phyloP scores from a whole-genome alignment of 2,888 invertebrate genomes.

The Heliconius erato region DNA sequence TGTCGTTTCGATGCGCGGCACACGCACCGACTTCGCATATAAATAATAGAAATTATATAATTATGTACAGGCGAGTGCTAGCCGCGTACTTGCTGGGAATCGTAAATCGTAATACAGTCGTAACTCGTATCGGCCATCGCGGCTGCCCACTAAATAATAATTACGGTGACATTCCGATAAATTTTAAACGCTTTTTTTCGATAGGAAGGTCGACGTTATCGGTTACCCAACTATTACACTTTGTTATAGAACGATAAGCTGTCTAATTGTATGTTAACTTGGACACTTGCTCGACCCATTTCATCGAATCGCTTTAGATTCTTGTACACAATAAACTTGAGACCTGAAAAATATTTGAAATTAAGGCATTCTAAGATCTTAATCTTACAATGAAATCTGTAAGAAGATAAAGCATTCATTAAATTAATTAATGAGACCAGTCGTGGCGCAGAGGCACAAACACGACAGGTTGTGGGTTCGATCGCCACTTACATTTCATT shows the following conservation, averaged over 20 bases:
- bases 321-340: neutral
- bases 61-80: constrained; percentile 77
- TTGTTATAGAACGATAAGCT: constrained; percentile 78
- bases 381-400: neutral
- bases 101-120: constrained; percentile 61
- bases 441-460: no score
- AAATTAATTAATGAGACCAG: no score
- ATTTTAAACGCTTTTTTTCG: constrained; percentile 74
- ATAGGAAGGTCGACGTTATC: constrained; percentile 81
- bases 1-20: constrained; percentile 72
- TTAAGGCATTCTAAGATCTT: neutral
- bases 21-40: constrained; percentile 77
- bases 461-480: no score
- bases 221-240: constrained; percentile 78
- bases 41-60: constrained; percentile 86
- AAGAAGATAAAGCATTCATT: neutral
- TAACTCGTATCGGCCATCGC: constrained; percentile 53
- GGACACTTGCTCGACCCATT: constrained; percentile 49
- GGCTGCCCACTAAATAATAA: constrained; percentile 69
- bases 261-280: constrained; percentile 66
- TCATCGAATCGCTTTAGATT: constrained; percentile 17
- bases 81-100: constrained; percentile 72
- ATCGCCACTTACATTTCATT: no score
- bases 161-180: constrained; percentile 74
- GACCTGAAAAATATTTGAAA: neutral